Base-by-base conservation (phyloP, 1,140 invertebrate species). In the Coboldia fuscipes region DNA sequence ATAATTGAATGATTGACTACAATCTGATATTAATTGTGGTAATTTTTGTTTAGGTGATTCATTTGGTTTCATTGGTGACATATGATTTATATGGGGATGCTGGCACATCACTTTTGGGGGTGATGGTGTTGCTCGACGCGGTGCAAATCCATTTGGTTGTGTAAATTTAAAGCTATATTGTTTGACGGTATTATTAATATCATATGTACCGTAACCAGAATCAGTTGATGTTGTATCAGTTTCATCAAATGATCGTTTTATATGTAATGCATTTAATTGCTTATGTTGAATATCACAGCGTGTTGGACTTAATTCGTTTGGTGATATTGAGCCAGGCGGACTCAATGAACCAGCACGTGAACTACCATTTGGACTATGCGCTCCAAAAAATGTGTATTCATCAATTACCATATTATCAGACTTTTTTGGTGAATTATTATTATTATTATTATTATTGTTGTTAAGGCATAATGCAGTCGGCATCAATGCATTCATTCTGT, bases 151-250 rank as follows among this genome's bases (percentile, higher is more conserved):
- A 62, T 63, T 42, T 5, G 65, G 69, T 36, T 64, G 61, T 1
- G 50, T 57, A 40, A 69, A 68, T 30, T 54, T 56, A 37, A 60
- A 59, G 3, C 20, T 30, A 0, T 54, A 47, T 17, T 41, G 39
- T n/a, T n/a, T n/a, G n/a, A n/a, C n/a, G n/a, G n/a, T n/a, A n/a
- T n/a, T n/a, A 22, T 47, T 48, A 7, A 44, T 44, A 4, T 40
- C 43, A 29, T 45, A 47, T 3, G 51, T 50, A 3, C 56, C 59
- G 41, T 62, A 69, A 3, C 66, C 66, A 37, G 64, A 69, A 48
- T 70, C 67, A 37, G 64, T 64, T 19, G 66, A 69, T 38, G 65
- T 68, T 0, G 57, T 48, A 37, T 71, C 67, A 37, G 21, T 3
- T 18, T 35, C 16, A 26, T 19, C 37, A 55, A 28, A 59, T 16